Conservation (phyloP, 1,140 invertebrate genomes). For the Formica selysi region DNA sequence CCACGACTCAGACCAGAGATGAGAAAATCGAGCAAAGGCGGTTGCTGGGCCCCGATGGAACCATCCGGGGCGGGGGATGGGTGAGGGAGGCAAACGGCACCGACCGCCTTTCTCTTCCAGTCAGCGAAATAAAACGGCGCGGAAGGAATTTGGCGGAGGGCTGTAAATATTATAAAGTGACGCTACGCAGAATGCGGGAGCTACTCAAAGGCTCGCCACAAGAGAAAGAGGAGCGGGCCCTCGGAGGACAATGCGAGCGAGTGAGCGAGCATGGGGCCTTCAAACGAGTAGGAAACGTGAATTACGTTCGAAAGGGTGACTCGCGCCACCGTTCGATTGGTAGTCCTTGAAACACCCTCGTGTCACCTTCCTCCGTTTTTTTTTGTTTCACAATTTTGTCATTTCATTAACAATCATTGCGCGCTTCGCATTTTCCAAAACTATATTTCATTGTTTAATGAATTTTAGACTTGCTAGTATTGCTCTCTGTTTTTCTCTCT, state of each 20-base stretch:
- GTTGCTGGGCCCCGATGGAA: constrained; percentile 33
- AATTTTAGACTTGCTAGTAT: neutral
- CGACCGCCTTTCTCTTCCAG: constrained; percentile 42
- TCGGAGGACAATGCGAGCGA: constrained; percentile 72
- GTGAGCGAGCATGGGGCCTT: constrained; percentile 28
- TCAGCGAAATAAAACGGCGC: constrained; percentile 79
- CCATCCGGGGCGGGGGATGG: constrained; percentile 23
- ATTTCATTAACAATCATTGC: neutral
- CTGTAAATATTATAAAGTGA: constrained; percentile 84
- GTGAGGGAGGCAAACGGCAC: constrained; percentile 46
- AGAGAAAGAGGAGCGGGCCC: constrained; percentile 39
- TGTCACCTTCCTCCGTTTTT: constrained; percentile 8
- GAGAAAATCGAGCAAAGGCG: constrained; percentile 78
- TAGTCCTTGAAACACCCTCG: constrained; percentile 69
- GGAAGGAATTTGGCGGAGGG: constrained; percentile 81
- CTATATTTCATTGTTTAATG: neutral
- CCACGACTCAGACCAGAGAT: constrained; percentile 61
- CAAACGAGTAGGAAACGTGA: constrained; percentile 65
- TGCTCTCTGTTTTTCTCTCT: too few relatives aligned
- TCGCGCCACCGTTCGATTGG: constrained; percentile 78
- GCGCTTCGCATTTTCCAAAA: neutral
- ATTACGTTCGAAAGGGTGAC: constrained; percentile 78
- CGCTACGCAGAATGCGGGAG: constrained; percentile 81
- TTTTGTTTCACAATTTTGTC: neutral
- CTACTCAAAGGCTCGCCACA: constrained; percentile 72